Percentiles rank a stretch among this genome's conserved stretches.
Conservation (phyloP, 35 echinoderm and acorn worm species). For the Ophioderma brevispina region DNA sequence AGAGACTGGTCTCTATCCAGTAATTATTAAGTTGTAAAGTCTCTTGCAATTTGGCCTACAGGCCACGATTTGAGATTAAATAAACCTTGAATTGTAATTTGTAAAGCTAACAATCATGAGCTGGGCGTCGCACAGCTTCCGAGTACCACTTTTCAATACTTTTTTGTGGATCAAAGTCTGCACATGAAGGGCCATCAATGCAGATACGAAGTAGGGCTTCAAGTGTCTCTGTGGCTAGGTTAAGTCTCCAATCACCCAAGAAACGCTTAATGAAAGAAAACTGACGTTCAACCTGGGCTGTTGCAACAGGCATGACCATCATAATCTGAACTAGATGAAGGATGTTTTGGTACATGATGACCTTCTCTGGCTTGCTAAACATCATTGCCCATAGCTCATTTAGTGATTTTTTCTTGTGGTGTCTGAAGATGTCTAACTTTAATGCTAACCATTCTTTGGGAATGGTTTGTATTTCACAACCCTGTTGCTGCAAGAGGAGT, state of each 20-base stretch:
- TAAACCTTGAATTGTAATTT: too few species aligned
- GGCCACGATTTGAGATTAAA: too few species aligned
- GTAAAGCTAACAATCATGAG: too few species aligned
- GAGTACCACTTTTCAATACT: slow-evolving; percentile 42
- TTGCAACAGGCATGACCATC: slow-evolving; percentile 42
- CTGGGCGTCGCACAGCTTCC: too few species aligned
- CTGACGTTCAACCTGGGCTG: slow-evolving; percentile 45
- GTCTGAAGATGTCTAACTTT: neutral
- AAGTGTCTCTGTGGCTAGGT: slow-evolving; percentile 15
- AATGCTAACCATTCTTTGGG: neutral
- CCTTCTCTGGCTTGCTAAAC: neutral
- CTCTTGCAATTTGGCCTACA: too few species aligned
- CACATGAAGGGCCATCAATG: slow-evolving; percentile 37
- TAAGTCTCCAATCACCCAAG: slow-evolving; percentile 56
- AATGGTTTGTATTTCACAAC: neutral
- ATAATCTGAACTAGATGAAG: slow-evolving; percentile 34
- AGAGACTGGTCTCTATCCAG: too few species aligned
- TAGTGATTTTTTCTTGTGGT: neutral
- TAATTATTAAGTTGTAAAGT: too few species aligned
- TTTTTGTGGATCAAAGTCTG: slow-evolving; percentile 1
- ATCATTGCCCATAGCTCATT: neutral
- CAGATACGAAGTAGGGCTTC: slow-evolving; percentile 51
- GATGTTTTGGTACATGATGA: slow-evolving; percentile 4
- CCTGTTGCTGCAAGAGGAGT: neutral
- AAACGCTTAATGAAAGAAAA: slow-evolving; percentile 49